Evolutionary conservation across 2,888 invertebrate genomes (phyloP).

Genomic region (Ectemnius lituratus): DNA sequence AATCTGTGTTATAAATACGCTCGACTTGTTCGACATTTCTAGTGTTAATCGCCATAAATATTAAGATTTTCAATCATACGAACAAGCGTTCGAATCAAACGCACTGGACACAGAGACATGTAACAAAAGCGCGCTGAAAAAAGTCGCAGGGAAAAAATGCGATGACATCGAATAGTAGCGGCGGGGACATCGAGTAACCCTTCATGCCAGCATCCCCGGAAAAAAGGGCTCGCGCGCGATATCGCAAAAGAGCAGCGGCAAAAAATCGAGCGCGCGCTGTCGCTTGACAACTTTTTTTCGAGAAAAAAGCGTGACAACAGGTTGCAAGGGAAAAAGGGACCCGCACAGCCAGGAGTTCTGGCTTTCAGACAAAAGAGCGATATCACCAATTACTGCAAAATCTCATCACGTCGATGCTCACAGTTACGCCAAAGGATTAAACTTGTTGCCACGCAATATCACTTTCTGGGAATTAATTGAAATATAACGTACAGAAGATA

Average conservation of each 20-base stretch:
- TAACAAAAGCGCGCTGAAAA: neutral
- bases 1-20: no score
- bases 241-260: neutral
- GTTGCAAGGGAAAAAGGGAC: slow-evolving; percentile 1
- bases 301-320: slow-evolving; percentile 7
- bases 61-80: no score
- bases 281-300: neutral
- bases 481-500: no score
- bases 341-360: neutral
- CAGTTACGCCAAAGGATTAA: no score
- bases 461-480: no score
- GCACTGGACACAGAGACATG: no score
- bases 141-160: neutral
- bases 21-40: no score
- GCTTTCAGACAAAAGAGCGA: neutral
- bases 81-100: no score
- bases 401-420: no score
- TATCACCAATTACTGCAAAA: neutral
- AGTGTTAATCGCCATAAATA: no score
- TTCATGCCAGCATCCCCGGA: neutral
- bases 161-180: neutral
- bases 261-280: neutral
- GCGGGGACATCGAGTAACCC: neutral
- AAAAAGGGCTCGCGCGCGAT: neutral
- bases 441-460: no score